Evolutionary conservation across 2,113 vertebrate species (phyloP), one percentile per base, ranked within the genome.

Genomic region (Thamnophis sirtalis): DNA sequence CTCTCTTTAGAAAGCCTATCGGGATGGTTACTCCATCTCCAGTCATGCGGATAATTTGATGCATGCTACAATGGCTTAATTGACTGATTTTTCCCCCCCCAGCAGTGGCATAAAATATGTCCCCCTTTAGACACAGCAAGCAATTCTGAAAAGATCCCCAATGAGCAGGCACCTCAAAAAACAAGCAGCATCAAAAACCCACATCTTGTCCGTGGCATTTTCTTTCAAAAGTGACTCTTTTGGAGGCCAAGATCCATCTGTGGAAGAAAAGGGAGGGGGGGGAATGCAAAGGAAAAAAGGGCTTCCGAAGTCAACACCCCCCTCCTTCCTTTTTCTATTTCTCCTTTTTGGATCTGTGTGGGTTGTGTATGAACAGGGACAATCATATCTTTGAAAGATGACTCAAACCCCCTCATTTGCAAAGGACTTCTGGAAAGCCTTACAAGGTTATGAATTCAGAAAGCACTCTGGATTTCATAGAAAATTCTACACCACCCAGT

Each of bases 51-150:
- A 63, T 56, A 85, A 60, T 51, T 89, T 91, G 22, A 43, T 88
- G 38, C 60, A 87, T 80, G 91, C 88, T 86, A 92, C 84, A 56
- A 38, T 90, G 87, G 54, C 56, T 93, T 92, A 87, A 92, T 60
- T 87, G 60, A 93, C 84, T 51, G 90, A 92, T 92, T 91, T 87
- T 43, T 43, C 3, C 3, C 43, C 43, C n/a, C n/a, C 26, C 11
- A 87, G 60, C 51, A 80, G 38, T 84, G 48, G 84, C 43, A 87
- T 43, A 53, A 80, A 86, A 86, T 91, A n/a, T 90, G 80, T 89
- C 58, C 58, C 54, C 56, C 87, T 80, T 91, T 21, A 22, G 33
- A 50, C 21, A 91, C 13, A 48, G 48, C 38, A 58, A 73, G 84
- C 51, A 51, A 56, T 51, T 58, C 24, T 86, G 6, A 90, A 80